Conservation (phyloP, 2,113 vertebrate species). For the Riparia riparia region DNA sequence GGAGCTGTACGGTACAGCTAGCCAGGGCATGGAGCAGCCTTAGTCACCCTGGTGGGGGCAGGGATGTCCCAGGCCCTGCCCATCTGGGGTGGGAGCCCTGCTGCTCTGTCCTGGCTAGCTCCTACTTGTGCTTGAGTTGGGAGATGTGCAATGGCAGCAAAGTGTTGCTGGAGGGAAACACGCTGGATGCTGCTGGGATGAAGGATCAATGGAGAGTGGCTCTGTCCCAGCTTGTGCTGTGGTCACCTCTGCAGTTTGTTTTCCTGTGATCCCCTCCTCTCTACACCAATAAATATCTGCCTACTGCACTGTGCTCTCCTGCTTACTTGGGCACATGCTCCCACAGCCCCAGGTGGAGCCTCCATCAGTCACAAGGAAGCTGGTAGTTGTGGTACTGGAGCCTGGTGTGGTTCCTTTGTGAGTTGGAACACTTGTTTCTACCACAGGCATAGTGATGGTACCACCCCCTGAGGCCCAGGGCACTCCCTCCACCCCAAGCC, state of each 20-base stretch:
- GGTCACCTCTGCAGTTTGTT: slow-evolving; percentile 21
- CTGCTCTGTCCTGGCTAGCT: background rate
- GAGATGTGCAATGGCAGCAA: background rate
- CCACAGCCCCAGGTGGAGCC: background rate
- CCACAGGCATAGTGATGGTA: accelerated
- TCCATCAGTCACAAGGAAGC: background rate
- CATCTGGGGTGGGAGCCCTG: background rate
- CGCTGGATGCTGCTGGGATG: background rate
- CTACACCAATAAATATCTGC: slow-evolving; percentile 61
- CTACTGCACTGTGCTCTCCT: background rate
- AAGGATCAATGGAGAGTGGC: background rate
- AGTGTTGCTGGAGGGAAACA: background rate
- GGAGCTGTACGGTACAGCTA: background rate
- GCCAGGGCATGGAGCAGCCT: background rate
- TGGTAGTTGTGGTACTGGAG: background rate
- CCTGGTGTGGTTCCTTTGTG: background rate
- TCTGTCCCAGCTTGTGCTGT: background rate
- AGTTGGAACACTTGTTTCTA: background rate
- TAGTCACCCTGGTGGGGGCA: background rate
- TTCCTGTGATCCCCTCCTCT: background rate
- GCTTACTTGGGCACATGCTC: background rate
- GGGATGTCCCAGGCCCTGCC: background rate
- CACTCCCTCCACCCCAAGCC: background rate
- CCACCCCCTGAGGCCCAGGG: accelerated
- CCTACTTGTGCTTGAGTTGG: background rate